A percentile compares a stretch with the other conserved stretches of the same genome.
These are phyloP conservation scores for Zoanthus gigantus DNA, from an alignment of 92 coral and sea anemone species.

Conservation along the genomic window DNA sequence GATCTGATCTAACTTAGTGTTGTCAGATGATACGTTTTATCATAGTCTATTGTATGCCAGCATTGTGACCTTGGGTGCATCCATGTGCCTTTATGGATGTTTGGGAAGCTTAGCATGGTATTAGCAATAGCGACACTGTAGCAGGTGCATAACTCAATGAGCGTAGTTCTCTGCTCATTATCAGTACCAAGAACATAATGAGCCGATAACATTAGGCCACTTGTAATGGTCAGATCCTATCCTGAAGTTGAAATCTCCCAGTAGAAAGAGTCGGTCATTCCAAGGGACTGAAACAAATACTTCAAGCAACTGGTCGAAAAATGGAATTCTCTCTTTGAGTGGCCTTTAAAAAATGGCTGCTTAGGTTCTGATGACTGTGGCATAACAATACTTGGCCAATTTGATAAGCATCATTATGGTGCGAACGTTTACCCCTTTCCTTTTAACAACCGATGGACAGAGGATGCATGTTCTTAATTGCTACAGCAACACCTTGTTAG, in stretches of 20 bases:
- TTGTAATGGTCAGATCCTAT: neutral
- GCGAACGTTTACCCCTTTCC: neutral
- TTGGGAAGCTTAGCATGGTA: neutral
- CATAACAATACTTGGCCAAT: neutral
- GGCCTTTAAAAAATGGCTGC: neutral
- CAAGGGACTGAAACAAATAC: neutral
- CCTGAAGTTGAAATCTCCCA: neutral
- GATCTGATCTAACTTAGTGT: conserved; percentile 2
- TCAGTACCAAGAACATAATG: neutral
- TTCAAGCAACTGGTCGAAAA: neutral
- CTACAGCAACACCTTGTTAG: neutral
- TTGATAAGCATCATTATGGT: neutral
- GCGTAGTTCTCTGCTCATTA: neutral
- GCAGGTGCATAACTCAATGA: neutral
- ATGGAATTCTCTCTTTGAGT: conserved; percentile 2
- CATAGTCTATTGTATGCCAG: too few relatives aligned
- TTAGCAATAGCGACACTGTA: neutral
- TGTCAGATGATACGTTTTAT: neutral
- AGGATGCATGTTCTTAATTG: neutral
- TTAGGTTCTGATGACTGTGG: conserved; percentile 5
- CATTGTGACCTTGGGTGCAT: conserved; percentile 3
- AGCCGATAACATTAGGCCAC: conserved; percentile 5
- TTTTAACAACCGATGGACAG: neutral
- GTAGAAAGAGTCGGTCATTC: neutral
- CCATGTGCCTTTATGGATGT: neutral